These are phyloP conservation scores for Pyrrhia umbra DNA, from an alignment of 2,888 invertebrate genomes.

Conservation along the genomic window DNA sequence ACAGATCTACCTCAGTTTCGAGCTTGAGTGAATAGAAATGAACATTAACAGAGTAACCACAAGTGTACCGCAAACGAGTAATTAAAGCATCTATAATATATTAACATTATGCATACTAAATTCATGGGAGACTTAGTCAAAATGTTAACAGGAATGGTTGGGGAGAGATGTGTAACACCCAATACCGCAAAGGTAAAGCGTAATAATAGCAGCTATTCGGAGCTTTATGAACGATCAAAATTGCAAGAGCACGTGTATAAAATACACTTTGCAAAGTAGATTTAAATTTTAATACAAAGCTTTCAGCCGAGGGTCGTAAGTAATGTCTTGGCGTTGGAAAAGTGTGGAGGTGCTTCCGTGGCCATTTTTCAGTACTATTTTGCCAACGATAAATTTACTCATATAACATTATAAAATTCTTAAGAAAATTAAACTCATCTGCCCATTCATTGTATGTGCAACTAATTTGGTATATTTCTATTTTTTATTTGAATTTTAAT, in stretches of 20 bases:
- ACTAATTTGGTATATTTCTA: slow-evolving; percentile 8
- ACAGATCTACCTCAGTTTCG: slow-evolving; percentile 30
- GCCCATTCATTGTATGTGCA: slow-evolving; percentile 3
- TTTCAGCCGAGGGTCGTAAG: slow-evolving; percentile 88
- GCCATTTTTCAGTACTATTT: slow-evolving; percentile 58
- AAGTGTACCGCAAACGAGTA: slow-evolving; percentile 85
- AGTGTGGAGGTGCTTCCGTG: slow-evolving; percentile 77
- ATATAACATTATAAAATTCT: slow-evolving; percentile 44
- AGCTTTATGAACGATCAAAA: slow-evolving; percentile 90
- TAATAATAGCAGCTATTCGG: slow-evolving; percentile 88
- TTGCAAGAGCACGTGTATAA: slow-evolving; percentile 90
- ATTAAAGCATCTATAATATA: slow-evolving; percentile 88
- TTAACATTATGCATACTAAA: slow-evolving; percentile 87
- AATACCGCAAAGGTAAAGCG: slow-evolving; percentile 87
- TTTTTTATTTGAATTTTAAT: background rate
- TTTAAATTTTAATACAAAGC: slow-evolving; percentile 90
- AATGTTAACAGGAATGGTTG: slow-evolving; percentile 80
- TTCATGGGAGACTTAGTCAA: slow-evolving; percentile 83
- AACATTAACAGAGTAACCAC: slow-evolving; percentile 78
- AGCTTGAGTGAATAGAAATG: slow-evolving; percentile 69
- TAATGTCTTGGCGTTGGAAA: slow-evolving; percentile 87
- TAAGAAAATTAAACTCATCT: slow-evolving; percentile 38
- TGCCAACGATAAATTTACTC: slow-evolving; percentile 46
- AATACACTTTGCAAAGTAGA: slow-evolving; percentile 90
- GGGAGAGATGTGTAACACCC: slow-evolving; percentile 86